These are phyloP conservation scores for Drosophila auraria DNA, from an alignment of 1,140 invertebrate genomes.

Conservation along the genomic window DNA sequence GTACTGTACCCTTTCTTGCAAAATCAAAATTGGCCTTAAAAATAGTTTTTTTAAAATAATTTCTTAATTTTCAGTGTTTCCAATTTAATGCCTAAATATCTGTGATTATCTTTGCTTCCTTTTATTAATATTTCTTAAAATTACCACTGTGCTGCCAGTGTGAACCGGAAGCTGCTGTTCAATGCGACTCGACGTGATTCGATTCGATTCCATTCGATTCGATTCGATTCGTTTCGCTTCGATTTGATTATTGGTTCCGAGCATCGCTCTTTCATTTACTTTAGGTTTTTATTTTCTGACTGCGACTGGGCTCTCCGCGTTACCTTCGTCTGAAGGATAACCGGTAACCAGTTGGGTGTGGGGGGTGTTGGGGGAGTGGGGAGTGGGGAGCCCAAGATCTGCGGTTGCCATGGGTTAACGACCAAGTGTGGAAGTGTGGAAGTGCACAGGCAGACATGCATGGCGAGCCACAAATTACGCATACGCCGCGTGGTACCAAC, in stretches of 20 bases:
- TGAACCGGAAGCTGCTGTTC: constrained; percentile 30
- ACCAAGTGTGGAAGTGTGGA: constrained; percentile 31
- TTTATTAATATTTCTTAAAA: not conserved
- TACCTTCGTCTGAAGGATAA: constrained; percentile 78
- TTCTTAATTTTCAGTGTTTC: not conserved
- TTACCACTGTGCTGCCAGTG: constrained; percentile 26
- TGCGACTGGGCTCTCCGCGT: constrained; percentile 20
- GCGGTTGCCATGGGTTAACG: constrained; percentile 66
- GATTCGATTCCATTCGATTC: constrained; percentile 9
- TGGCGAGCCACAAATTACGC: constrained; percentile 79
- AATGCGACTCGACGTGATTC: constrained; percentile 15
- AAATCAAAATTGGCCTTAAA: too few relatives aligned
- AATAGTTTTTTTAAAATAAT: not conserved
- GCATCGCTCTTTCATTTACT: constrained; percentile 33
- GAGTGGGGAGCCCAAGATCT: constrained; percentile 10
- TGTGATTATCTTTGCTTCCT: not conserved
- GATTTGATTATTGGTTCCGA: constrained; percentile 50
- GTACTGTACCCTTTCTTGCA: too few relatives aligned
- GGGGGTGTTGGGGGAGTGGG: not conserved
- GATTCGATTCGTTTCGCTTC: constrained; percentile 28
- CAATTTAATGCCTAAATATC: not conserved
- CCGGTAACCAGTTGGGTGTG: constrained; percentile 45
- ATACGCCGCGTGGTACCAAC: constrained; percentile 65
- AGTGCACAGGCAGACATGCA: constrained; percentile 67
- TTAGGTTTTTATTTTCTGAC: constrained; percentile 9